Evolutionary conservation across 1,140 invertebrate species (phyloP), one percentile per base, ranked within the genome.

Genomic region (Whitmania pigra): DNA sequence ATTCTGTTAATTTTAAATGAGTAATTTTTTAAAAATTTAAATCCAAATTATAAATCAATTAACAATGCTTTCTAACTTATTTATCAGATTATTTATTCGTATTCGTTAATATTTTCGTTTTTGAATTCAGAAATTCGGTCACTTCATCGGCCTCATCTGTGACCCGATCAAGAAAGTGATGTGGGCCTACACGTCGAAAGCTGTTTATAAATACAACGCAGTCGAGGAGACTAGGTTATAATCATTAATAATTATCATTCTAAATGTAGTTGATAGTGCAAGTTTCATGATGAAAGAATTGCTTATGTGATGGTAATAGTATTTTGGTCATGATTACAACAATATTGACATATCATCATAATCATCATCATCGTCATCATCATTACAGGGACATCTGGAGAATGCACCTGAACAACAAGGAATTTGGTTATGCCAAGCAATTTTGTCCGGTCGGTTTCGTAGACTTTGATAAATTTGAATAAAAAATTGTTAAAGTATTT

Each of bases 201-300:
- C 87, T 20, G 87, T 97, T 25, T 95, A 91, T 77, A 89, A 89
- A 77, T 94, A 94, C 75, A 90, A 88, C 84, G 86, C 96, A 0
- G 87, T 84, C 0, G 87, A 87, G 76, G 94, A 97, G 84, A 89
- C 92, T 76, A 84, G 93, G 75, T 89, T 93, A 82, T 5, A 4
- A 43, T 43, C 40, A 43, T 43, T 43, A 17, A 3, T 49, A 0
- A 11, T 17, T 13, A 15, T 17, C 9, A 13, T 17, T 49, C 15
- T 11, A 17, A 36, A 36, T 6, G 6, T 36, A n/a, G n/a, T n/a
- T n/a, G 2, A 36, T 36, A 36, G 31, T 36, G 31, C 2, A 2
- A 36, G 31, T 36, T 36, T 3, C 2, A 6, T 6, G 31, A 36
- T 36, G 31, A 2, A 36, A 36, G 31, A 36, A 36, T 36, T 36